Evolutionary conservation across 2,797 vertebrate species (phyloP), one percentile per base, ranked within the genome.

Genomic region (Pygocentrus nattereri): DNA sequence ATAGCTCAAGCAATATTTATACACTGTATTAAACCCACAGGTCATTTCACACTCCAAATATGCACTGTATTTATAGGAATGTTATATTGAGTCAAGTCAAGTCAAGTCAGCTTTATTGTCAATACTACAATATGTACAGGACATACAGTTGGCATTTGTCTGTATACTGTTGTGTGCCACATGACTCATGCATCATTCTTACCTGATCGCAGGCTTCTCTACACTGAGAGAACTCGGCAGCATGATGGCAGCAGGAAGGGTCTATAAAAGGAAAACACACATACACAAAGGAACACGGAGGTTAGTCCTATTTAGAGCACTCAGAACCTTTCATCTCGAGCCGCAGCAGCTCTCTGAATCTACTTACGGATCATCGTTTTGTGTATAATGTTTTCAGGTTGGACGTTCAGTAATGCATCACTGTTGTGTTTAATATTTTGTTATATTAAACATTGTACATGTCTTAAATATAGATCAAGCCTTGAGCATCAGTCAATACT

Each of bases 171-270:
- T 74, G 31, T 47, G 31, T 15, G 30, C 34, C 25, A 30, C 38
- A 44, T 10, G 31, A 27, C 27, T 21, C 25, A 31, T 27, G 30
- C 54, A n/a, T 52, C 10, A 68, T 49, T 85, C 90, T 89, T 94
- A 99, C 98, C 97, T 98, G 97, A 84, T 98, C 96, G 93, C 97
- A 99, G 49, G 97, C 97, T 90, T 97, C 97, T 89, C 93, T 97
- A 85, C 98, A 99, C 90, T 96, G 95, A 71, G 96, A 94, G 82
- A 92, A 92, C 80, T 97, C 95, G 23, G 94, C 95, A 85, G 97
- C 97, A 91, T 97, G 96, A 80, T 96, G 95, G 96, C 98, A 99
- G 88, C 98, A 99, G 88, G 96, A 93, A 56, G 91, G 90, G 87
- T 94, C 94, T 95, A 85, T 23, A 85, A 50, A 87, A 69, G 6